Percentiles rank a stretch among this genome's conserved stretches.
phyloP scores from a whole-genome alignment of 1,140 invertebrate species.

The Drosophila cardini region DNA sequence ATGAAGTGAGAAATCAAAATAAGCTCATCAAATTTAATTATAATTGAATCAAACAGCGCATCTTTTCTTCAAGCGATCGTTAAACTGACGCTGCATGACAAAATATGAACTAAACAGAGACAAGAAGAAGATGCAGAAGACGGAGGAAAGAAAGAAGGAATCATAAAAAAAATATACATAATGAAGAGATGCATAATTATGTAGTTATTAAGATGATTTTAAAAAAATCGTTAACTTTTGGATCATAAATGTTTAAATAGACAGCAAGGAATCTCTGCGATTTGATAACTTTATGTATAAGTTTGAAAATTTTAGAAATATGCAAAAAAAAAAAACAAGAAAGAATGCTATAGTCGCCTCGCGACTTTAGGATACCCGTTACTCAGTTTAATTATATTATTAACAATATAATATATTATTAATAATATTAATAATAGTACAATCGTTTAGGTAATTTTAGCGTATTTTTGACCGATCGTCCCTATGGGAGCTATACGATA shows the following conservation, averaged over 20 bases:
- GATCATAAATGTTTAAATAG: neutral
- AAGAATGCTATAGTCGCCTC: too few species aligned
- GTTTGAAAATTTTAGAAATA: neutral
- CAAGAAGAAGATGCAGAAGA: neutral
- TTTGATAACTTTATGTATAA: neutral
- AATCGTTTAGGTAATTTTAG: too few species aligned
- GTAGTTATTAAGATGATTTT: constrained; percentile 10
- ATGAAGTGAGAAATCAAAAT: constrained; percentile 82
- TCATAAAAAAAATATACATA: neutral
- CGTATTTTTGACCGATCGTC: too few species aligned
- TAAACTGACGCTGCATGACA: constrained; percentile 75
- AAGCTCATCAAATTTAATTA: constrained; percentile 79
- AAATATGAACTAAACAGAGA: constrained; percentile 32
- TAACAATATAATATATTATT: too few species aligned
- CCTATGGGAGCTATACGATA: too few species aligned
- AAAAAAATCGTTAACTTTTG: neutral
- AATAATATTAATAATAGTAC: too few species aligned
- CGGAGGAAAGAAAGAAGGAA: neutral
- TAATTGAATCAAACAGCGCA: constrained; percentile 63
- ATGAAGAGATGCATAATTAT: constrained; percentile 12
- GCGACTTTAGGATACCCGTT: too few species aligned
- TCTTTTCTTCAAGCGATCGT: constrained; percentile 46
- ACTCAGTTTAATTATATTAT: too few species aligned
- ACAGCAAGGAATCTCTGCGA: neutral
- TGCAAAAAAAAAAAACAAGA: too few species aligned